Percentiles rank a stretch among this genome's conserved stretches.
Conservation (phyloP, 2,113 vertebrate species). For the Lanius collurio region DNA sequence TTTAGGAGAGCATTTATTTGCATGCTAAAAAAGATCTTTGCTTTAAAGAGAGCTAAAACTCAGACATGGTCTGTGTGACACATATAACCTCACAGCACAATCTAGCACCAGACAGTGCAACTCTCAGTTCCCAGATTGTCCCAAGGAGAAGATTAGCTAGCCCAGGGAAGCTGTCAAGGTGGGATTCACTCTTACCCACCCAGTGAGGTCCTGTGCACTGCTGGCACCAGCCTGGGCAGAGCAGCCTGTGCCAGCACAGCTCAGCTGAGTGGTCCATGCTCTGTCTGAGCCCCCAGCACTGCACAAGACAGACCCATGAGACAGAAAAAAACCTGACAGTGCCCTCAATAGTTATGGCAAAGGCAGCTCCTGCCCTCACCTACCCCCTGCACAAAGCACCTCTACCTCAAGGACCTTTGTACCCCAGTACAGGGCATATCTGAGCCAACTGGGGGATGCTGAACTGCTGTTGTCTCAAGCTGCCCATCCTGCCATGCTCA, state of each 20-base stretch:
- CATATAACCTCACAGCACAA: background rate
- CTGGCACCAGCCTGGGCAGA: background rate
- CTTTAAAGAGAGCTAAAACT: background rate
- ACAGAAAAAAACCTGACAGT: background rate
- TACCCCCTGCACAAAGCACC: background rate
- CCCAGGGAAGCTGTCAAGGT: background rate
- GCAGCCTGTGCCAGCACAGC: background rate
- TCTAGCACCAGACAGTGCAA: background rate
- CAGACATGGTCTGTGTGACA: background rate
- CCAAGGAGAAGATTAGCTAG: background rate
- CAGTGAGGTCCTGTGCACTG: background rate
- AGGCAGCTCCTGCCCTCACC: background rate
- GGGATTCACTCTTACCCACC: background rate
- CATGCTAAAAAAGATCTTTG: constrained; percentile 1
- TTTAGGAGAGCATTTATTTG: constrained; percentile 17
- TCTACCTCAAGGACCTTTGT: background rate
- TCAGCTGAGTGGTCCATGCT: accelerated
- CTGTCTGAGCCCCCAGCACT: background rate
- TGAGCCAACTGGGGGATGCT: background rate
- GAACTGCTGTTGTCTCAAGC: background rate
- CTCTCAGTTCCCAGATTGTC: background rate
- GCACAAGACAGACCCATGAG: accelerated
- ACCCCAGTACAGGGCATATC: background rate
- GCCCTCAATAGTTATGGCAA: background rate
- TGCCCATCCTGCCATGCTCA: background rate